Percentiles rank a stretch among this genome's conserved stretches.
These are phyloP conservation scores for Syngnathus typhle DNA, from an alignment of 2,113 vertebrate genomes.

Conservation along the genomic window DNA sequence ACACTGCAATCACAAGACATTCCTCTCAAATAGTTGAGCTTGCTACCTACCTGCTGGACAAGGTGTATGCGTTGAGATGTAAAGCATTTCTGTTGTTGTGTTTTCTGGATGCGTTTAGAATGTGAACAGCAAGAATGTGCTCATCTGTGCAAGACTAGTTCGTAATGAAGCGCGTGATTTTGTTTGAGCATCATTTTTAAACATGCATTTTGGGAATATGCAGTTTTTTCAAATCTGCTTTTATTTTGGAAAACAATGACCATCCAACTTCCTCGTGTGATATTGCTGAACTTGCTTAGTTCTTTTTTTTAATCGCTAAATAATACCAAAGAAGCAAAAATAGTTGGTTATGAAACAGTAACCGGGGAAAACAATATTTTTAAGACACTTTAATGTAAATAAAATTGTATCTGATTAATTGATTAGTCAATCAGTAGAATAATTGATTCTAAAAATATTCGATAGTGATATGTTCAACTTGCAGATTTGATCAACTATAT, in stretches of 20 bases:
- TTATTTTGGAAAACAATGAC: too few relatives aligned
- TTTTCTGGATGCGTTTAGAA: conserved; percentile 16
- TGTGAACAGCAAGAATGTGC: conserved; percentile 9
- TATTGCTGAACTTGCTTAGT: too few relatives aligned
- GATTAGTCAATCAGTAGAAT: too few relatives aligned
- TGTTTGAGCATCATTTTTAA: neutral
- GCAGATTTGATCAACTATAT: neutral
- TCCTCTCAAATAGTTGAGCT: neutral
- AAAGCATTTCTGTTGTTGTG: conserved; percentile 37
- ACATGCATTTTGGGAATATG: neutral
- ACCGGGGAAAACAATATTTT: neutral
- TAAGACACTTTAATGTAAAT: neutral
- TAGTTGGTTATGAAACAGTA: neutral
- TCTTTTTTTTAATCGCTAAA: too few relatives aligned
- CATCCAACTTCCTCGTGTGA: too few relatives aligned
- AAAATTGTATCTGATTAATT: too few relatives aligned
- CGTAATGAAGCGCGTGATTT: neutral
- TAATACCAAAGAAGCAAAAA: too few relatives aligned
- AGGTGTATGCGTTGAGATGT: conserved; percentile 28
- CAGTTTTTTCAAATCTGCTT: too few relatives aligned
- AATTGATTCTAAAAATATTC: too few relatives aligned
- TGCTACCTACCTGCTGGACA: conserved; percentile 27
- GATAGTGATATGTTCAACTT: neutral
- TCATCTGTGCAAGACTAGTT: neutral
- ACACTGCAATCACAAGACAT: conserved; percentile 3